Evolutionary conservation across 2,888 invertebrate species (phyloP).

Genomic region (Euplagia quadripunctaria): DNA sequence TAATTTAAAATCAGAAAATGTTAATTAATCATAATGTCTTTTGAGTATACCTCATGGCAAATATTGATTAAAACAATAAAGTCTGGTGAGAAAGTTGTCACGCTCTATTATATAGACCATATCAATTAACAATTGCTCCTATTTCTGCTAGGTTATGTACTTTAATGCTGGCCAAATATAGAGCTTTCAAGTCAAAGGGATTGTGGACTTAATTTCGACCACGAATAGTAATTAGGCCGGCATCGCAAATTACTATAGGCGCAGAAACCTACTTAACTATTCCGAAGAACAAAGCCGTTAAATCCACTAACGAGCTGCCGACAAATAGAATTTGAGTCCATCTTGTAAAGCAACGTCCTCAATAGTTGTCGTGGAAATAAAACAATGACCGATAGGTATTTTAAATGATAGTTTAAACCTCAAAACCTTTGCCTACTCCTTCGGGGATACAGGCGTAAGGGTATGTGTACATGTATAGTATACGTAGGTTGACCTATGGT

Average conservation of each 20-base stretch:
- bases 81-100: background rate
- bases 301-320: constrained; percentile 55
- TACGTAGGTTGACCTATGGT: background rate
- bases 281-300: constrained; percentile 53
- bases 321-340: constrained; percentile 46
- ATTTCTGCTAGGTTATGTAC: constrained; percentile 4
- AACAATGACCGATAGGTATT: background rate
- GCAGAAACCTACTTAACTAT: constrained; percentile 45
- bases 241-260: constrained; percentile 56
- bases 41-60: no score
- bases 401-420: no score
- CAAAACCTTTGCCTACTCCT: no score
- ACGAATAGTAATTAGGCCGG: constrained; percentile 57
- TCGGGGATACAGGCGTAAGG: no score
- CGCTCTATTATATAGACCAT: constrained; percentile 3
- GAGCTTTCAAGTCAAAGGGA: constrained; percentile 36
- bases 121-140: constrained; percentile 21
- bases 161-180: constrained; percentile 14
- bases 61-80: no score
- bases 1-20: no score
- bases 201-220: constrained; percentile 53
- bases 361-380: background rate
- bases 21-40: no score
- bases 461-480: no score
- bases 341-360: constrained; percentile 21